A percentile compares a stretch with the other conserved stretches of the same genome.
Conservation (phyloP, 2,797 vertebrate species). For the Dryobates pubescens region DNA sequence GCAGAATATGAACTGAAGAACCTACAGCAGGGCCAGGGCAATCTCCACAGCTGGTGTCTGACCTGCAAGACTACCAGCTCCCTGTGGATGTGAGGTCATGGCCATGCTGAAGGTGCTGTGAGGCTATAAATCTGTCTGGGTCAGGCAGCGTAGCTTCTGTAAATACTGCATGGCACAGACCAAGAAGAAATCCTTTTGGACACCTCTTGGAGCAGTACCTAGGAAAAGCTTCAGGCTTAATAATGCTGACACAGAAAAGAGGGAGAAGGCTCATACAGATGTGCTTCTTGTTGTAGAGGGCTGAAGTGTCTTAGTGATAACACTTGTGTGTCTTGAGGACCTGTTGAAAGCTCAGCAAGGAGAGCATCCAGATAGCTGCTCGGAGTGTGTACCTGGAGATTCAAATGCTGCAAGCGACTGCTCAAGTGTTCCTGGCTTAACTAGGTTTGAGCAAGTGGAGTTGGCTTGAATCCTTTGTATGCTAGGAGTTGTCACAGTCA, state of each 20-base stretch:
- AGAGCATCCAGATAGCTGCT: background rate
- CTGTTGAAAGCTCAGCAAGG: background rate
- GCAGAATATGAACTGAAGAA: background rate
- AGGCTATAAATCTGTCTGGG: background rate
- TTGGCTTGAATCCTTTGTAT: background rate
- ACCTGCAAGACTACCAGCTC: background rate
- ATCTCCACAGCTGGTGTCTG: background rate
- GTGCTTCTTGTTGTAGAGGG: background rate
- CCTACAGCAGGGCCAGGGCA: background rate
- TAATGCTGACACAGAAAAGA: background rate
- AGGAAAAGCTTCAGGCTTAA: background rate
- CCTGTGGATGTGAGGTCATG: rapidly evolving
- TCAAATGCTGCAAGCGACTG: background rate
- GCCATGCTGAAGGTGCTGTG: background rate
- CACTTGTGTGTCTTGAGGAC: background rate
- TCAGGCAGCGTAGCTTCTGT: background rate
- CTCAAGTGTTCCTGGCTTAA: background rate
- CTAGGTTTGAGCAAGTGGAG: background rate
- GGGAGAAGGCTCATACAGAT: background rate
- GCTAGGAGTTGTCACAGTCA: background rate
- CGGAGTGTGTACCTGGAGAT: background rate
- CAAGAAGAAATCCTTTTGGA: background rate
- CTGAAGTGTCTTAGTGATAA: background rate
- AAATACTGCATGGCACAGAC: background rate
- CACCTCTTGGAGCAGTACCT: background rate